phyloP scores from a whole-genome alignment of 2,888 invertebrate species.

The Drosophila antonietae region DNA sequence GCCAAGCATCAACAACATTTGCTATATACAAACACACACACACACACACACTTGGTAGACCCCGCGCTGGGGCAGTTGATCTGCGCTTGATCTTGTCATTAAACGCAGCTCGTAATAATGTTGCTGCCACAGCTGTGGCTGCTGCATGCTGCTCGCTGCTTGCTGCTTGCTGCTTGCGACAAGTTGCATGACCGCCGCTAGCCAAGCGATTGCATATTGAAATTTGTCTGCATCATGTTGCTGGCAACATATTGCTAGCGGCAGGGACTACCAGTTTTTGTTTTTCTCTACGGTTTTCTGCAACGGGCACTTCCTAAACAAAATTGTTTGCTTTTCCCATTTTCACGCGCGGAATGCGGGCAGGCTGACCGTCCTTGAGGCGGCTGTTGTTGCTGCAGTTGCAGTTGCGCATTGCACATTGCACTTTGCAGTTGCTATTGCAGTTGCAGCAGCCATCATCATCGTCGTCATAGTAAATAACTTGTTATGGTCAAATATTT shows the following conservation, averaged over 20 bases:
- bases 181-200: conserved; percentile 74
- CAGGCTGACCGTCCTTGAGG: conserved; percentile 74
- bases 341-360: conserved; percentile 66
- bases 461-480: conserved; percentile 78
- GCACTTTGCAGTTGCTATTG: conserved; percentile 23
- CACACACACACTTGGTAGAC: conserved; percentile 9
- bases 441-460: conserved; percentile 31
- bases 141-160: conserved; percentile 22
- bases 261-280: conserved; percentile 51
- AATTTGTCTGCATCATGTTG: conserved; percentile 66
- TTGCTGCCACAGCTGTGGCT: conserved; percentile 44
- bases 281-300: conserved; percentile 22
- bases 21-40: conserved; percentile 46
- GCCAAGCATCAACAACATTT: conserved; percentile 62
- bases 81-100: conserved; percentile 82
- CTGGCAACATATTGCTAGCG: conserved; percentile 55
- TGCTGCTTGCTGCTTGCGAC: conserved; percentile 35
- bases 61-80: conserved; percentile 60
- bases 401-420: conserved; percentile 4
- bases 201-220: conserved; percentile 67
- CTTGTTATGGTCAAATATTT: conserved; percentile 82
- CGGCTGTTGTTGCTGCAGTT: conserved; percentile 10
- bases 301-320: conserved; percentile 67
- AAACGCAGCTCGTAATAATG: conserved; percentile 74
- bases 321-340: conserved; percentile 72